Evolutionary conservation across 1,140 invertebrate genomes (phyloP).

Genomic region (Brachionus koreanus): DNA sequence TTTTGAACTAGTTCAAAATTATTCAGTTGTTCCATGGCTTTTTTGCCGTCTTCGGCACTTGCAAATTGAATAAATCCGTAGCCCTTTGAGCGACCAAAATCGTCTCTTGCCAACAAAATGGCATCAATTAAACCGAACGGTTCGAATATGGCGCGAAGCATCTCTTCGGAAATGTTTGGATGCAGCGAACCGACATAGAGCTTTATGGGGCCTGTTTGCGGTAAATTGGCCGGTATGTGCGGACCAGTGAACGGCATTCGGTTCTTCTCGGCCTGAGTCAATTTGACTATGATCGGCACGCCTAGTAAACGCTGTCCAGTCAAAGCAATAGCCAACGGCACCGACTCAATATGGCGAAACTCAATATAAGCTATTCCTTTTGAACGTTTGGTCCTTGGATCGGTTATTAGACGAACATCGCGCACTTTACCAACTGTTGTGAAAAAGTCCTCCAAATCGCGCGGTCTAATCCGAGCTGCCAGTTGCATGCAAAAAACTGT

Average conservation of each 20-base stretch:
- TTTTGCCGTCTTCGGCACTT: conserved; percentile 95
- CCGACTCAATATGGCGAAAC: conserved; percentile 95
- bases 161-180: conserved; percentile 98
- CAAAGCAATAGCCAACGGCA: conserved; percentile 88
- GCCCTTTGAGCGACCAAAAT: conserved; percentile 93
- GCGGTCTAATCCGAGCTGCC: conserved; percentile 83
- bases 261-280: conserved; percentile 97
- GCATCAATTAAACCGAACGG: conserved; percentile 94
- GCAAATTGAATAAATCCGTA: conserved; percentile 77
- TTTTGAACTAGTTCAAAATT: conserved; percentile 95
- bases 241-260: conserved; percentile 57
- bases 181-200: conserved; percentile 95
- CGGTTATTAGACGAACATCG: conserved; percentile 96
- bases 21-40: conserved; percentile 95
- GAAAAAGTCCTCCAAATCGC: conserved; percentile 98
- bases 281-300: conserved; percentile 94
- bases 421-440: conserved; percentile 95
- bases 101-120: conserved; percentile 92
- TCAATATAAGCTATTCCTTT: conserved; percentile 99
- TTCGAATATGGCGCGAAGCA: conserved; percentile 96
- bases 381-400: conserved; percentile 95
- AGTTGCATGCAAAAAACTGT: conserved; percentile 84
- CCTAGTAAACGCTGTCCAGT: conserved; percentile 93
- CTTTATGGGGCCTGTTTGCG: conserved; percentile 78
- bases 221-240: conserved; percentile 27